Evolutionary conservation across 1,140 invertebrate species (phyloP).

Genomic region (Drosophila orena): DNA sequence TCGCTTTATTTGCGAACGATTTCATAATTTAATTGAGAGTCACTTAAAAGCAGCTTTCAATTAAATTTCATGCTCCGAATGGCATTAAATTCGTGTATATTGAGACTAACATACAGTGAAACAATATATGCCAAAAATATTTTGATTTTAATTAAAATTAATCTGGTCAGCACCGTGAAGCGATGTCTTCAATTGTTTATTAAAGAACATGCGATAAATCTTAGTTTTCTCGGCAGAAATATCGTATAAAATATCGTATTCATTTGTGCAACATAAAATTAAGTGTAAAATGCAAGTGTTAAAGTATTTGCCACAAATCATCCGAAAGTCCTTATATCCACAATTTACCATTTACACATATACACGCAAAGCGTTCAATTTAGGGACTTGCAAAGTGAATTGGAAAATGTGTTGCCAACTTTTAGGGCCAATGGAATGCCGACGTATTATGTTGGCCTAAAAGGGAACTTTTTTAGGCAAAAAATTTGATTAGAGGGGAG

Average conservation of each 20-base stretch:
- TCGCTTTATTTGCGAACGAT: conserved; percentile 15
- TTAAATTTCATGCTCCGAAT: neutral
- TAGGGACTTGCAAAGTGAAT: conserved; percentile 44
- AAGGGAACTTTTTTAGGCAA: conserved; percentile 49
- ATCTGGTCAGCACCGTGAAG: too few relatives aligned
- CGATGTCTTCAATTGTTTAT: too few relatives aligned
- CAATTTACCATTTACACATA: neutral
- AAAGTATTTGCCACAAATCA: conserved; percentile 28
- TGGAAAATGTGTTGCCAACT: conserved; percentile 29
- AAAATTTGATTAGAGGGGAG: conserved; percentile 67
- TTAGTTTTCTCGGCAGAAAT: neutral
- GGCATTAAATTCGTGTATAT: too few relatives aligned
- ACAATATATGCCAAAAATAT: neutral
- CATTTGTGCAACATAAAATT: neutral
- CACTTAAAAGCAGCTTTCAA: neutral
- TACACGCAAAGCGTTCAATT: conserved; percentile 30
- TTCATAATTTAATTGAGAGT: conserved; percentile 19
- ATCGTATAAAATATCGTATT: neutral
- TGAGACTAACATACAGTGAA: too few relatives aligned
- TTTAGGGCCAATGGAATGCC: conserved; percentile 32
- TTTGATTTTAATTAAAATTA: too few relatives aligned
- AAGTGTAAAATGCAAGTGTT: conserved; percentile 4
- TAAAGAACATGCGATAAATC: too few relatives aligned
- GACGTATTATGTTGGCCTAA: conserved; percentile 26
- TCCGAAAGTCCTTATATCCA: conserved; percentile 8